phyloP scores from a whole-genome alignment of 2,797 vertebrate genomes.

The Pyrocephalus nanus region DNA sequence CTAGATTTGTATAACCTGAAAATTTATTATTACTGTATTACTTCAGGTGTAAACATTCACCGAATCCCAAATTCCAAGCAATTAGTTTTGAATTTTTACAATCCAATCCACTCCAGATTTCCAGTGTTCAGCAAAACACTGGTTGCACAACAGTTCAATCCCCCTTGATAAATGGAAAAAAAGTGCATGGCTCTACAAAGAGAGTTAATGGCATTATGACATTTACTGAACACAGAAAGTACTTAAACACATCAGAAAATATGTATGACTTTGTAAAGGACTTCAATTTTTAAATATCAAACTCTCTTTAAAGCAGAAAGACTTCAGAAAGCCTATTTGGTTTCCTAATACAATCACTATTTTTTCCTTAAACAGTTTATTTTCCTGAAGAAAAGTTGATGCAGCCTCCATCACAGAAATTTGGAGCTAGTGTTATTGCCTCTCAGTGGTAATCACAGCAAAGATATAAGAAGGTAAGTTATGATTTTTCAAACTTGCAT shows the following conservation, averaged over 20 bases:
- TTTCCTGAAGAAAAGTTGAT: not conserved
- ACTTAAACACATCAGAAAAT: conserved; percentile 65
- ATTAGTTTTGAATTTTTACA: not conserved
- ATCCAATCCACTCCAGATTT: not conserved
- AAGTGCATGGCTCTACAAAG: conserved; percentile 53
- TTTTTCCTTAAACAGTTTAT: not conserved
- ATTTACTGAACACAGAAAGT: conserved; percentile 67
- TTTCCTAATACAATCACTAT: conserved; percentile 6
- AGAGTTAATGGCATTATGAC: conserved; percentile 72
- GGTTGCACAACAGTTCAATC: not conserved
- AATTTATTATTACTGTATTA: not conserved
- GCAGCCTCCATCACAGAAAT: not conserved
- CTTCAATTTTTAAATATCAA: conserved; percentile 73
- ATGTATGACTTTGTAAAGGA: conserved; percentile 60
- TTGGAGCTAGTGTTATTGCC: not conserved
- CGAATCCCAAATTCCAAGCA: conserved; percentile 32
- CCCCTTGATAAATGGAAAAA: conserved; percentile 30
- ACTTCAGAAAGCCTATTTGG: conserved; percentile 48
- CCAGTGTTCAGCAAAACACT: conserved; percentile 15
- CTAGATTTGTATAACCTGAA: not conserved
- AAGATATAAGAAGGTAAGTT: not conserved
- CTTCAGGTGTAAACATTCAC: not conserved
- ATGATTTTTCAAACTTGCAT: not conserved
- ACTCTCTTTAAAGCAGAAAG: conserved; percentile 42
- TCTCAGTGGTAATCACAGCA: not conserved